Base-by-base conservation (phyloP, 2,797 vertebrate species). In the Selene dorsalis region DNA sequence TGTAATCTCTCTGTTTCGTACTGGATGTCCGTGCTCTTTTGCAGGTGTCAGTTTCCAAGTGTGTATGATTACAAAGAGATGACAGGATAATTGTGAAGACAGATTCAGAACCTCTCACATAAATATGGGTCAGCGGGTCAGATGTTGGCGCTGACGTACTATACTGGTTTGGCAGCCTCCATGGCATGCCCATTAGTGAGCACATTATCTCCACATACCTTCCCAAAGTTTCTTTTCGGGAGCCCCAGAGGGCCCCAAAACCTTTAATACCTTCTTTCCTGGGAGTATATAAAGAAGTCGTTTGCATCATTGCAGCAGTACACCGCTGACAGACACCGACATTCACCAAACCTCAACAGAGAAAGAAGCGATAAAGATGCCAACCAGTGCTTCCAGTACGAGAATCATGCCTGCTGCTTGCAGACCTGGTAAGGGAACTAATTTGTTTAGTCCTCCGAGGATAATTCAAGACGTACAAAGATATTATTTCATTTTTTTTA, bases 141-240 rank as follows among this genome's bases (percentile, higher is more conserved):
- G 50, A 60, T 53, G 63, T 50, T 78, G 68, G 69, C 39, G 0
- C 18, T 77, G 71, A 59, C 28, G 11, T 26, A 20, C 57, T n/a
- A 70, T 82, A 73, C 69, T 32, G 59, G 63, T 59, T 84, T 84
- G 73, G 79, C 75, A 43, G 47, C 20, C 56, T 69, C 1, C 0
- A 8, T 39, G 58, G 26, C 82, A 80, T 24, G 48, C 70, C 80
- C 71, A 86, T 84, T 79, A 80, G 66, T 68, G 69, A 83, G 71
- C 32, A 79, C 65, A 75, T 87, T 82, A 87, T 86, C 66, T 78
- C 50, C 13, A 65, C 86, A 92, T 89, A 86, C 76, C 84, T 85
- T 55, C 75, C 83, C 84, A 88, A 82, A 85, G 80, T 41, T 7
- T 74, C 8, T 43, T 38, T 9, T 9, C 22, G 28, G 20, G 55